These are phyloP conservation scores for Lagorchestes hirsutus DNA, from an alignment of 2,797 vertebrate species.

Conservation along the genomic window DNA sequence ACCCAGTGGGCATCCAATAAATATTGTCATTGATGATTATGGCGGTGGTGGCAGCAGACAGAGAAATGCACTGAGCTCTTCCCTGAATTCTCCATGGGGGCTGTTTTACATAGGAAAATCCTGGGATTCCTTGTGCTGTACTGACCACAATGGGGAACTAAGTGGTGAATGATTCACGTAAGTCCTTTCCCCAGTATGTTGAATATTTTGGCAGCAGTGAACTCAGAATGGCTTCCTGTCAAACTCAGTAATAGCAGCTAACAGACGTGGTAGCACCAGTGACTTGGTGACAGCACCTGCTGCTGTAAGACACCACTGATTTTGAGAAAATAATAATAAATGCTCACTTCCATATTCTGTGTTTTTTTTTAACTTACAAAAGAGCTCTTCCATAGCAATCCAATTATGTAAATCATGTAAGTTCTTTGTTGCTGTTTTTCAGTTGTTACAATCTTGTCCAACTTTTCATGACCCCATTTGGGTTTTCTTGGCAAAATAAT, in stretches of 20 bases:
- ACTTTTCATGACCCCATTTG: not conserved
- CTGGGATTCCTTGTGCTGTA: conserved; percentile 41
- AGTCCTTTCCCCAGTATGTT: conserved; percentile 52
- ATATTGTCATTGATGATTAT: conserved; percentile 61
- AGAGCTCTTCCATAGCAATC: not conserved
- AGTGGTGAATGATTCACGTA: conserved; percentile 73
- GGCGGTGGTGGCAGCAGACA: conserved; percentile 11
- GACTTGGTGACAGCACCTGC: conserved; percentile 48
- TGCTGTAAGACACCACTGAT: conserved; percentile 25
- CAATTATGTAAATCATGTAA: not conserved
- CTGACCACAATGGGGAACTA: conserved; percentile 64
- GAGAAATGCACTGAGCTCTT: conserved; percentile 58
- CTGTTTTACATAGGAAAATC: conserved; percentile 65
- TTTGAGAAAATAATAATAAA: conserved; percentile 16
- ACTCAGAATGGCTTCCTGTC: conserved; percentile 68
- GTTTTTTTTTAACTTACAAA: not conserved
- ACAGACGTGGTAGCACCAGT: conserved; percentile 14
- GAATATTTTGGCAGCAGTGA: conserved; percentile 24
- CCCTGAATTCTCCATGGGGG: not conserved
- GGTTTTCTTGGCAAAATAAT: not conserved
- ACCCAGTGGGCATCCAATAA: conserved; percentile 69
- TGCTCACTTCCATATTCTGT: not conserved
- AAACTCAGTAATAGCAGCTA: conserved; percentile 25
- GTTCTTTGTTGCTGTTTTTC: not conserved
- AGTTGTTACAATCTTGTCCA: not conserved